A percentile compares a stretch with the other conserved stretches of the same genome.
Conservation (phyloP, 1,140 invertebrate genomes). For the Eumaeus atala region DNA sequence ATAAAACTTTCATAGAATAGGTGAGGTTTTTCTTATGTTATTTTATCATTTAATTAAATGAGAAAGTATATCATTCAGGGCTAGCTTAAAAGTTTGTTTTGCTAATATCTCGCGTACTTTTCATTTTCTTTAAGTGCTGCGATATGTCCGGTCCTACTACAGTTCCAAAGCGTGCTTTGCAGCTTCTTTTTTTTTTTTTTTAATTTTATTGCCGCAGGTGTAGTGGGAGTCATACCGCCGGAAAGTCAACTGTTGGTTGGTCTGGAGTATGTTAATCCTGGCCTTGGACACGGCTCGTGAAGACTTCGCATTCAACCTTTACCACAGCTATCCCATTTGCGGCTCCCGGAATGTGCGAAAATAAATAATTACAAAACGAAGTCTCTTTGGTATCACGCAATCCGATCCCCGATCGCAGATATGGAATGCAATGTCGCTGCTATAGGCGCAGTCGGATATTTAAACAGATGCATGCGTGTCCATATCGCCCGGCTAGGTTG, state of each 20-base stretch:
- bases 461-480: slow-evolving; percentile 61
- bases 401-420: slow-evolving; percentile 37
- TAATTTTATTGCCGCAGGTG: slow-evolving; percentile 72
- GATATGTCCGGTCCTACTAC: slow-evolving; percentile 44
- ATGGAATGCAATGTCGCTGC: slow-evolving; percentile 69
- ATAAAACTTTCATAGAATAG: too few species aligned
- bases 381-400: slow-evolving; percentile 60
- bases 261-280: slow-evolving; percentile 60
- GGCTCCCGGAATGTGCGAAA: slow-evolving; percentile 58
- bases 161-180: slow-evolving; percentile 57
- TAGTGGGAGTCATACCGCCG: slow-evolving; percentile 68
- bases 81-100: slow-evolving; percentile 19
- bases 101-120: slow-evolving; percentile 33
- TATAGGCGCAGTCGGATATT: slow-evolving; percentile 37
- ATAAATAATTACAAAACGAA: slow-evolving; percentile 61
- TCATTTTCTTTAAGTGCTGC: slow-evolving; percentile 51
- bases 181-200: slow-evolving; percentile 60
- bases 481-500: slow-evolving; percentile 64
- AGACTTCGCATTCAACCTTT: slow-evolving; percentile 27
- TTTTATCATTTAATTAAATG: slow-evolving; percentile 2
- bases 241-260: slow-evolving; percentile 66
- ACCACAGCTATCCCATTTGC: slow-evolving; percentile 42
- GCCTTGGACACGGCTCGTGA: slow-evolving; percentile 54
- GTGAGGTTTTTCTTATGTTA: neutral
- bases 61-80: neutral